These are phyloP conservation scores for Lacanobia wlatinum DNA, from an alignment of 2,888 invertebrate genomes.

Conservation along the genomic window DNA sequence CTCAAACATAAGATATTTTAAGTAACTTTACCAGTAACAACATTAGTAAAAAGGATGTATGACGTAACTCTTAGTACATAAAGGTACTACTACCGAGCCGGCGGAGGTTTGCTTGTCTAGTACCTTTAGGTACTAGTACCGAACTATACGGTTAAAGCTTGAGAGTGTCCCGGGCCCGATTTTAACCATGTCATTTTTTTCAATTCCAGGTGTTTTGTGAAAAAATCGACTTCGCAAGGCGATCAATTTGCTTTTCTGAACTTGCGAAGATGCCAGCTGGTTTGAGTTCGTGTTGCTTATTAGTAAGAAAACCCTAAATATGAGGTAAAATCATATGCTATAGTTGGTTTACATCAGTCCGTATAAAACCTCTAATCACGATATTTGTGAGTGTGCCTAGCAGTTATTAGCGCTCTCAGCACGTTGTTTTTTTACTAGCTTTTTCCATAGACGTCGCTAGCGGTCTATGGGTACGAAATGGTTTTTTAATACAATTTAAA, in stretches of 20 bases:
- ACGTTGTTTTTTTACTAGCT: not conserved
- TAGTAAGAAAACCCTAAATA: conserved; percentile 89
- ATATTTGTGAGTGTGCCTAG: not conserved
- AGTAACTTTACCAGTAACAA: too few species aligned
- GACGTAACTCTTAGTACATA: too few species aligned
- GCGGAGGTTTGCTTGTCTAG: too few species aligned
- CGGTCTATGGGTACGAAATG: not conserved
- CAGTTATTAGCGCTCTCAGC: too few species aligned
- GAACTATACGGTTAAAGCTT: too few species aligned
- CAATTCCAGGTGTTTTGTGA: conserved; percentile 94
- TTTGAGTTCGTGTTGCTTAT: conserved; percentile 95
- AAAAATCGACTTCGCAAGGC: conserved; percentile 95
- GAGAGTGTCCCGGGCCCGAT: not conserved
- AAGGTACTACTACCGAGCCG: too few species aligned
- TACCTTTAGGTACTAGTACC: too few species aligned
- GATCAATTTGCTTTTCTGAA: conserved; percentile 95
- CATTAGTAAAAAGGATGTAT: too few species aligned
- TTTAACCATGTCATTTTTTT: conserved; percentile 8
- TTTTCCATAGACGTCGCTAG: not conserved
- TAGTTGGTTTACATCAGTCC: conserved; percentile 40
- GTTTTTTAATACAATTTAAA: not conserved
- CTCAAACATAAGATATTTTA: too few species aligned
- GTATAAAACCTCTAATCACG: conserved; percentile 1
- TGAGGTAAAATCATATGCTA: conserved; percentile 6
- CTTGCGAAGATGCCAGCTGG: conserved; percentile 95